Evolutionary conservation across 35 echinoderm and acorn worm species (phyloP), one percentile per base, ranked within the genome.

Genomic region (Anneissia japonica): DNA sequence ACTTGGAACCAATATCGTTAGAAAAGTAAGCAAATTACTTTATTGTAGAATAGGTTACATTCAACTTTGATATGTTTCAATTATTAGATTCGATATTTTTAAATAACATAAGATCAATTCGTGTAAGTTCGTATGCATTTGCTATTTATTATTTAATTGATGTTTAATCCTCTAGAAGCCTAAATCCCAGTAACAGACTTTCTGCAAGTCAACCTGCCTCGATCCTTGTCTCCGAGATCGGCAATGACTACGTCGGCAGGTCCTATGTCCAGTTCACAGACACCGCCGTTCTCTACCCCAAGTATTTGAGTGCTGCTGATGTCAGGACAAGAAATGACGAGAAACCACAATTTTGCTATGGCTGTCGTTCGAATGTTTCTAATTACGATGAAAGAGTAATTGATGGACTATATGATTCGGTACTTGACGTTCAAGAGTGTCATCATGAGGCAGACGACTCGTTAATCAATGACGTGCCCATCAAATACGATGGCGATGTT

Each of bases 341-440:
- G 2, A 84, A 72, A 0, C 89, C 89, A 26, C 46, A 91, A 16
- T 81, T 91, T 21, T 91, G 89, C 34, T 91, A 91, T 35, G 89
- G 89, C 11, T 91, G 89, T 32, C 83, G 89, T 9, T 36, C 79
- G 11, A 23, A 64, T 64, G 51, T 26, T 64, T 9, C 10, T 9
- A 23, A 23, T 23, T 64, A 64, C 19, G 51, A 26, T 6, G 51
- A 64, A 64, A 23, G 51, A 26, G 51, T 2, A 12, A 9, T 64
- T 64, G 19, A 19, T 64, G 21, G 51, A 19, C 11, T 64, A 2
- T 64, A 64, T 23, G 51, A 26, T 9, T 1, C 9, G 21, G 1
- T 64, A 23, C 9, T 9, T 16, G 51, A 26, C 26, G 10, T 45
- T 7, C 5, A 7, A 16, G 40, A 64, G 26, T 2, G 51, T 12